These are phyloP conservation scores for Gopherus flavomarginatus DNA, from an alignment of 2,113 vertebrate species.

Conservation along the genomic window DNA sequence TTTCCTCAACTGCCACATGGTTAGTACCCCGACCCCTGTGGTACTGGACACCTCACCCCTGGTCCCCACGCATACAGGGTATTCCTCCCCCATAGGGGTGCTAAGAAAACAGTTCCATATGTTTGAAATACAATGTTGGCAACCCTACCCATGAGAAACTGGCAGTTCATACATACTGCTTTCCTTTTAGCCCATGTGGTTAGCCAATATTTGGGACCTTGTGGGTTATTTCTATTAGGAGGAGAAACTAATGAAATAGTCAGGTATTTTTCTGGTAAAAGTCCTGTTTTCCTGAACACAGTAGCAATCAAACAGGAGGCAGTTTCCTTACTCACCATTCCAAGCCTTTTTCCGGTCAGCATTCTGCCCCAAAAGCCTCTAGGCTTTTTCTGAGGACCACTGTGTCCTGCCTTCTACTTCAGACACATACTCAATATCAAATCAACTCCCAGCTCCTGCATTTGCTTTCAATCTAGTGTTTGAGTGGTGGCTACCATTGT, in stretches of 20 bases:
- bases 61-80: neutral
- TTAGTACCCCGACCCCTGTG: neutral
- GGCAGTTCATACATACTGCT: neutral
- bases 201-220: neutral
- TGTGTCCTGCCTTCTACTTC: conserved; percentile 32
- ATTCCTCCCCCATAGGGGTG: neutral
- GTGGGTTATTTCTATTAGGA: neutral
- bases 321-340: conserved; percentile 43
- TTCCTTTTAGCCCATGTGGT: neutral
- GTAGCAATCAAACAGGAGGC: neutral
- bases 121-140: neutral
- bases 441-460: conserved; percentile 5
- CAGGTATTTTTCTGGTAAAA: conserved; percentile 30
- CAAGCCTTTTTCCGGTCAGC: conserved; percentile 52
- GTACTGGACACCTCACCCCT: neutral
- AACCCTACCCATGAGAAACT: neutral
- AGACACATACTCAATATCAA: conserved; percentile 4
- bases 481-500: neutral
- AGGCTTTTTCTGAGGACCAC: neutral
- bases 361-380: neutral
- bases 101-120: too few relatives aligned
- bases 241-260: neutral
- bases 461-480: conserved; percentile 32
- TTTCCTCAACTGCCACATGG: neutral
- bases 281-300: conserved; percentile 41